Conservation (phyloP, 2,797 vertebrate genomes). For the Crenichthys baileyi region DNA sequence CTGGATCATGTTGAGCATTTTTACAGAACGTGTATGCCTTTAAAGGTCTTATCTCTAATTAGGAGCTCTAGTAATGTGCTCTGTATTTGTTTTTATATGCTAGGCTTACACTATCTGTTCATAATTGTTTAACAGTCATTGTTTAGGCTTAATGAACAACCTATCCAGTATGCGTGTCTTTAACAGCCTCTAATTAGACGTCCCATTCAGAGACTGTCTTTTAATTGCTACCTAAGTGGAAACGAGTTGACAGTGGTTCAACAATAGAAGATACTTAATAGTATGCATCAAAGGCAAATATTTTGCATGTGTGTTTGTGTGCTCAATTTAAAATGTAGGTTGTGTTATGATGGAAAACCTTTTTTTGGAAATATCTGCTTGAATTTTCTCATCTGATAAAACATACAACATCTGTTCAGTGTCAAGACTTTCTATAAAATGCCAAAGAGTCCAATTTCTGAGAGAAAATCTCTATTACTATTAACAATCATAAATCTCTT, state of each 20-base stretch:
- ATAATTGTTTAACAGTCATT: conserved; percentile 42
- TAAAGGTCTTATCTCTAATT: neutral
- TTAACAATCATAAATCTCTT: neutral
- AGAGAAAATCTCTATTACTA: neutral
- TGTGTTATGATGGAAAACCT: too few species aligned
- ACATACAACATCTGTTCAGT: neutral
- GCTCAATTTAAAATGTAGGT: too few species aligned
- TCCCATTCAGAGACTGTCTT: conserved; percentile 37
- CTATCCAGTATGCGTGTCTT: conserved; percentile 44
- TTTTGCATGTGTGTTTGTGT: neutral
- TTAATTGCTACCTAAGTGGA: conserved; percentile 54
- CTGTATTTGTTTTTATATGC: conserved; percentile 6
- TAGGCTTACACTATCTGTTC: conserved; percentile 3
- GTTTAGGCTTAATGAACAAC: conserved; percentile 46
- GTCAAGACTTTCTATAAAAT: neutral
- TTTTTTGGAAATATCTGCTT: neutral
- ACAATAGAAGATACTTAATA: conserved; percentile 41
- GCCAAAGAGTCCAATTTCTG: neutral
- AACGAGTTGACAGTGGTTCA: conserved; percentile 49
- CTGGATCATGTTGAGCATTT: neutral
- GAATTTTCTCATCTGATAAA: neutral
- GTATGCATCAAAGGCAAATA: conserved; percentile 50
- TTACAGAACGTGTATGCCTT: neutral
- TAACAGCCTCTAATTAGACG: conserved; percentile 59
- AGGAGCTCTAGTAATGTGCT: neutral